Evolutionary conservation across 2,113 vertebrate species (phyloP).

Genomic region (Chlamydotis undulata): DNA sequence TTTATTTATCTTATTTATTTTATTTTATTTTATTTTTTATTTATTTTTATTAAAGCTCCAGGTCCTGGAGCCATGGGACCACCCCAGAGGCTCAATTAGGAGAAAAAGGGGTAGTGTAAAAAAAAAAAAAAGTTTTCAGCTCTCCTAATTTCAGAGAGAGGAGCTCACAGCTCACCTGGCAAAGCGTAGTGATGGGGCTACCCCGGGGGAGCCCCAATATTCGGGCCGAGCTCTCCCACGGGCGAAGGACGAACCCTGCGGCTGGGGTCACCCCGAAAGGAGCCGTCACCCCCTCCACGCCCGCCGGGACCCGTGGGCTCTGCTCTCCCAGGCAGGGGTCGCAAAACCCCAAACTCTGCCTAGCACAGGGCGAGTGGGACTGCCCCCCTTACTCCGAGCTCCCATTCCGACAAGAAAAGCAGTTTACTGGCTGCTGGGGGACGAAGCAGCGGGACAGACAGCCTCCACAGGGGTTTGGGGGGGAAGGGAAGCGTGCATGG

Average conservation of each 20-base stretch:
- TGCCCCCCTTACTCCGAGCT: background rate
- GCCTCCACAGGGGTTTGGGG: fast-evolving
- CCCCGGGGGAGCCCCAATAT: fast-evolving
- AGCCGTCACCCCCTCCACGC: fast-evolving
- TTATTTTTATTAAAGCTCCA: too few relatives aligned
- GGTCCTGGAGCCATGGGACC: background rate
- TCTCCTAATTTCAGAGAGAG: background rate
- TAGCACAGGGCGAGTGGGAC: fast-evolving
- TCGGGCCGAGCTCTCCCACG: background rate
- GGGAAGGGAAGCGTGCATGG: background rate
- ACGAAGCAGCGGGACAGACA: background rate
- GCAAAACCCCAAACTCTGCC: background rate
- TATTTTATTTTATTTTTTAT: too few relatives aligned
- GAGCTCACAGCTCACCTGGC: background rate
- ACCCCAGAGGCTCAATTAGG: fast-evolving
- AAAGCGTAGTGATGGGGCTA: fast-evolving
- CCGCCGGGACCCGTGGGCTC: background rate
- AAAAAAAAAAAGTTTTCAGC: background rate
- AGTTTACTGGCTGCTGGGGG: background rate
- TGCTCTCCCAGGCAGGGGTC: background rate
- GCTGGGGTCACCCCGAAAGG: background rate
- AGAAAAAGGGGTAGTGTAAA: background rate
- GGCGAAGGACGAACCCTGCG: background rate
- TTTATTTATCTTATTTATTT: too few relatives aligned
- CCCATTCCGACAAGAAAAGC: background rate